These are phyloP conservation scores for Anableps anableps DNA, from an alignment of 2,797 vertebrate genomes.

Conservation along the genomic window DNA sequence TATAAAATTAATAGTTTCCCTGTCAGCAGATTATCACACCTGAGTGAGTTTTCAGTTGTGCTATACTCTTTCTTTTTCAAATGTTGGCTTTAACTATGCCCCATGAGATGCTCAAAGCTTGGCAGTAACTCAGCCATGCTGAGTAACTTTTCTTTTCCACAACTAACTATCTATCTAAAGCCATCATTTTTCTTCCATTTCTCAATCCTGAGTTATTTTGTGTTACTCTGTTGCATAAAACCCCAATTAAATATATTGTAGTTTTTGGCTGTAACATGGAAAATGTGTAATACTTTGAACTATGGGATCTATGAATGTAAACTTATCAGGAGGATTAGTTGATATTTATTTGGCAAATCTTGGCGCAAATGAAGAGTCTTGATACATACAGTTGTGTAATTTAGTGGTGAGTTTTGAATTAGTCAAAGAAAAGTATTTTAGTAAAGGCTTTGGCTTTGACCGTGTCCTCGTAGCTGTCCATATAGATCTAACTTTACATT, in stretches of 20 bases:
- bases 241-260: not conserved
- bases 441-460: not conserved
- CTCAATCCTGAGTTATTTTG: not conserved
- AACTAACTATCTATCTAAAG: not conserved
- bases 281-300: not conserved
- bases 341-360: not conserved
- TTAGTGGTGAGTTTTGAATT: not conserved
- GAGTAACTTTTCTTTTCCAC: too few species aligned
- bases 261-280: not conserved
- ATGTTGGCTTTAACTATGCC: not conserved
- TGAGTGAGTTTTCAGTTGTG: not conserved
- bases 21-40: not conserved
- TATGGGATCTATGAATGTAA: too few species aligned
- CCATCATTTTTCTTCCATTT: not conserved
- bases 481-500: constrained; percentile 3
- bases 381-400: not conserved
- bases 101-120: not conserved
- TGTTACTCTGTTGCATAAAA: not conserved
- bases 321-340: not conserved
- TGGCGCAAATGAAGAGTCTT: not conserved
- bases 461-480: not conserved
- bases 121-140: not conserved
- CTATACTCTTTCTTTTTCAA: not conserved
- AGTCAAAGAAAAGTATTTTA: not conserved
- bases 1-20: not conserved